Base-by-base conservation (phyloP, 2,797 vertebrate genomes). In the Muscicapa striata region DNA sequence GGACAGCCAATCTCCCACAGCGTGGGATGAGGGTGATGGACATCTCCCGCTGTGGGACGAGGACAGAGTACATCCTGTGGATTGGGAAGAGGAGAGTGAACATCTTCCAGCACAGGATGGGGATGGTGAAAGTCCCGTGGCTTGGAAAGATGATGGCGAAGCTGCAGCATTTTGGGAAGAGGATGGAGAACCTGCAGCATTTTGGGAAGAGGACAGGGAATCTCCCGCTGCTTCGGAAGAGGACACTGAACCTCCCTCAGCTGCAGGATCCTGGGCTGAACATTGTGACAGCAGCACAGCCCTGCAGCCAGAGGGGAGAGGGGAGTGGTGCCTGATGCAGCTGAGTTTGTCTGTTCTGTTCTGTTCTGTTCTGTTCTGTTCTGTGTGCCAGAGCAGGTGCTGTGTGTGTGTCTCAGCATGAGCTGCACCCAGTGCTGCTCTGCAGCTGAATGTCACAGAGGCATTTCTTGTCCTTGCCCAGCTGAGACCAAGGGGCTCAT, bases 261-360 rank as follows among this genome's bases (percentile, higher is more conserved):
- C 64, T 67, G 24, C 1, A 5, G 64, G 18, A 34, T 66, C 63
- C 32, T 66, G n/a, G 45, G n/a, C 45, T 29, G 45, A 36, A 36
- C 10, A 20, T 49, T 49, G n/a, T 49, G 64, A 48, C n/a, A 48
- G 45, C 64, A 67, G 64, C 64, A 48, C 63, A 46, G 43, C 32
- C 43, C 58, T 41, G 73, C 10, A 76, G 43, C 14, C 73, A 54
- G 49, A 64, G n/a, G 51, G 11, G 13, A 66, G 62, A 1, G 99
- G 99, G 32, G 99, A 99, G 96, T 99, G 99, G 97, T 99, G 99
- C 83, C 97, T 99, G 91, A 98, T 99, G 97, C 98, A 99, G 97
- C 98, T 99, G 97, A 98, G 99, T 99, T 98, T 5, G 99, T 98
- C 46, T 61, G 46, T 41, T n/a, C n/a, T n/a, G n/a, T n/a, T n/a